Evolutionary conservation across 2,113 vertebrate species (phyloP).

Genomic region (Climacteris rufus): DNA sequence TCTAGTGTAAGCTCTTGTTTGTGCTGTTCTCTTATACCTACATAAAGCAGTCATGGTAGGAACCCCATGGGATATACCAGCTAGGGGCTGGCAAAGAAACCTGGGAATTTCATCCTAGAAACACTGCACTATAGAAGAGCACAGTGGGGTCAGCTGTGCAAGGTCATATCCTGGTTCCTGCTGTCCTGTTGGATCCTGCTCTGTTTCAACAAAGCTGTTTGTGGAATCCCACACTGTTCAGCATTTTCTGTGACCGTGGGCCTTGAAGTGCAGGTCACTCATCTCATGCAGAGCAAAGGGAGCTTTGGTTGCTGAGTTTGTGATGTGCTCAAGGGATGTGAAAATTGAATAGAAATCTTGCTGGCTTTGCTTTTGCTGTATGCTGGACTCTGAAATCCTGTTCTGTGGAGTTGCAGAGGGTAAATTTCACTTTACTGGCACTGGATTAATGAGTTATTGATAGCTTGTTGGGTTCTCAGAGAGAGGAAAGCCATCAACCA

Average conservation of each 20-base stretch:
- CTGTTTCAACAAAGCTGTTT: not conserved
- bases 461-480: not conserved
- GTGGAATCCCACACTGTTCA: not conserved
- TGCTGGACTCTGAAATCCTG: not conserved
- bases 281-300: not conserved
- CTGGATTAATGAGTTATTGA: not conserved
- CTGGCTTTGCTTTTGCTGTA: not conserved
- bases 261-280: not conserved
- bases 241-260: accelerated
- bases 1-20: not conserved
- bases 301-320: not conserved
- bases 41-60: not conserved
- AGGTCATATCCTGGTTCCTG: not conserved
- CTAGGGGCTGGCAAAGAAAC: not conserved
- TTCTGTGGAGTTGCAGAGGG: not conserved
- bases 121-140: not conserved
- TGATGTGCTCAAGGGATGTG: not conserved
- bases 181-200: not conserved
- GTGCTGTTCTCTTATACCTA: not conserved
- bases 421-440: not conserved
- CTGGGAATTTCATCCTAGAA: not conserved
- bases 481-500: not conserved
- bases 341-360: not conserved
- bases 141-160: not conserved
- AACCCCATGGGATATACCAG: not conserved